These are phyloP conservation scores for Atta colombica DNA, from an alignment of 1,140 invertebrate species.

Conservation along the genomic window DNA sequence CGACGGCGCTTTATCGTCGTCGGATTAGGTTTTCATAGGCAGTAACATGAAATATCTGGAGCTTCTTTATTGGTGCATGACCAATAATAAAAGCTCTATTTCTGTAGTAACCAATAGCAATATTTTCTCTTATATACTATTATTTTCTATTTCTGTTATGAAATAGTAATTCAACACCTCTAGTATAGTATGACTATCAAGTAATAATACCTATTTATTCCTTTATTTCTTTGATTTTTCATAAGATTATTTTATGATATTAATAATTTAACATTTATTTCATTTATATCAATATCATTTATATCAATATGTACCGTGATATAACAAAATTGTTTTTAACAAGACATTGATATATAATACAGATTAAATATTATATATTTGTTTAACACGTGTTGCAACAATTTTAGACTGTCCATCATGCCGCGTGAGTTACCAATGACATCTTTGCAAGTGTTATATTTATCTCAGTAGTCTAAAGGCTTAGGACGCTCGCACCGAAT, in stretches of 20 bases:
- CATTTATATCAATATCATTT: neutral
- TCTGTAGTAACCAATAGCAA: slow-evolving; percentile 43
- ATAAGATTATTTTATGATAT: neutral
- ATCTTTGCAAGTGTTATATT: too few species aligned
- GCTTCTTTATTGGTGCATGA: slow-evolving; percentile 46
- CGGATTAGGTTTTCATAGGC: slow-evolving; percentile 64
- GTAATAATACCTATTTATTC: slow-evolving; percentile 30
- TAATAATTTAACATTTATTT: neutral
- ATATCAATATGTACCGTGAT: neutral
- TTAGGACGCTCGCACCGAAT: too few species aligned
- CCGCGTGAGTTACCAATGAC: too few species aligned
- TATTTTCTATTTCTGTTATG: slow-evolving; percentile 3
- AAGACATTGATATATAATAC: neutral
- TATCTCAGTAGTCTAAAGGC: too few species aligned
- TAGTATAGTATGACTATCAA: neutral
- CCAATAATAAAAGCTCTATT: slow-evolving; percentile 52
- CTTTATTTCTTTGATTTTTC: neutral
- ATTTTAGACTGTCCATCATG: too few species aligned
- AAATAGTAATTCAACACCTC: slow-evolving; percentile 12
- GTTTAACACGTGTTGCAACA: neutral
- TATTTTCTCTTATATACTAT: slow-evolving; percentile 38
- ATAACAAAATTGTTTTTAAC: neutral
- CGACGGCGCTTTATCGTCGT: slow-evolving; percentile 56
- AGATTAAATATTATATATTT: neutral
- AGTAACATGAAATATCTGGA: slow-evolving; percentile 58